Percentiles rank a stretch among this genome's conserved stretches.
Conservation (phyloP, 2,113 vertebrate genomes). For the Brevimyrus niger region DNA sequence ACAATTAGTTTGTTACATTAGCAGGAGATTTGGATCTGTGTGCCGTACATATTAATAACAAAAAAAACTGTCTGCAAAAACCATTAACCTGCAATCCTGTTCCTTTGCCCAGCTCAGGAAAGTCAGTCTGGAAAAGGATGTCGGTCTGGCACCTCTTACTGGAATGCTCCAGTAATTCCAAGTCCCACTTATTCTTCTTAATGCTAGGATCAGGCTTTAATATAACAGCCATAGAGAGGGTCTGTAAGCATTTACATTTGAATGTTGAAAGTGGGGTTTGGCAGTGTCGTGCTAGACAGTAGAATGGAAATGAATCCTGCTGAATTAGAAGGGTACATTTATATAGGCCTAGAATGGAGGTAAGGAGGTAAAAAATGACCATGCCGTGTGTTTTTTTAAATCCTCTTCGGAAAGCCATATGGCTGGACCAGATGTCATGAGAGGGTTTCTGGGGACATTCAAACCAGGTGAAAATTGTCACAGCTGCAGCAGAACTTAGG, state of each 20-base stretch:
- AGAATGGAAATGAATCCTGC: background rate
- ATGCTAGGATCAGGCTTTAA: conserved; percentile 26
- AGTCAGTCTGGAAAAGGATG: conserved; percentile 35
- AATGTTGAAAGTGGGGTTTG: background rate
- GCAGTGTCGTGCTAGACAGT: background rate
- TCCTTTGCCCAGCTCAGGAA: conserved; percentile 8
- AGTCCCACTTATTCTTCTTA: conserved; percentile 24
- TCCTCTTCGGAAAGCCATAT: background rate
- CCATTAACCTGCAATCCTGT: conserved; percentile 41
- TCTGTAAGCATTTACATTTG: background rate
- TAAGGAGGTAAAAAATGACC: background rate
- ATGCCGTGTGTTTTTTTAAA: background rate
- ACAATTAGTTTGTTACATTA: background rate
- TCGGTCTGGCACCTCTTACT: conserved; percentile 25
- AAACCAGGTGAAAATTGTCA: background rate
- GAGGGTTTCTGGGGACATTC: background rate
- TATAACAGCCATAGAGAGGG: conserved; percentile 5
- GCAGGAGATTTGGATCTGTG: background rate
- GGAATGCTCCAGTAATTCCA: conserved; percentile 36
- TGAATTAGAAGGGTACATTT: background rate
- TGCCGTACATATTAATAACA: conserved; percentile 27
- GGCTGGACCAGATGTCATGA: background rate
- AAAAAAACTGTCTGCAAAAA: conserved; percentile 51
- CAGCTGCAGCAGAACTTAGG: background rate
- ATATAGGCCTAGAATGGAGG: background rate